phyloP scores from a whole-genome alignment of 2,888 invertebrate species.

The Nomada fabriciana region DNA sequence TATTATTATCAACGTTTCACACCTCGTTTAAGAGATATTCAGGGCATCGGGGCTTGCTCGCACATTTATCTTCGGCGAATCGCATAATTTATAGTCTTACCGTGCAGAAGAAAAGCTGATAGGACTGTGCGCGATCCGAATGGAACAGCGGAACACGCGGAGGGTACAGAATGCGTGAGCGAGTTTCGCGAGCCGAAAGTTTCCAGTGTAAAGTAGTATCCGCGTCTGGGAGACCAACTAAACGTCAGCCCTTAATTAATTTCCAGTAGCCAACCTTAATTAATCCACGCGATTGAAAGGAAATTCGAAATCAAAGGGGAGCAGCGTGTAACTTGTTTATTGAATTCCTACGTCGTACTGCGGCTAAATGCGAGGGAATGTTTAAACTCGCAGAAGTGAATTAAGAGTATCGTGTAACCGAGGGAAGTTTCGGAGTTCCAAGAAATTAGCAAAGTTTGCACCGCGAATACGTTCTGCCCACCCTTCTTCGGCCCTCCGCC shows the following conservation, averaged over 20 bases:
- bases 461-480: slow-evolving; percentile 30
- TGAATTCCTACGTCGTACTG: slow-evolving; percentile 70
- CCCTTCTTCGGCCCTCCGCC: not conserved
- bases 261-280: slow-evolving; percentile 51
- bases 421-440: slow-evolving; percentile 69
- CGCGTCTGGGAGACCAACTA: slow-evolving; percentile 1
- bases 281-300: slow-evolving; percentile 61
- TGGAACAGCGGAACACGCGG: not conserved
- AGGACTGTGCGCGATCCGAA: not conserved
- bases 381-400: slow-evolving; percentile 74
- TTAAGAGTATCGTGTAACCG: slow-evolving; percentile 76
- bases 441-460: slow-evolving; percentile 73
- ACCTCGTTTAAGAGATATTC: too few species aligned
- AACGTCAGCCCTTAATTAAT: slow-evolving; percentile 59
- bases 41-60: too few species aligned
- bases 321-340: slow-evolving; percentile 67
- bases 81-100: too few species aligned
- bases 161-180: slow-evolving; percentile 7
- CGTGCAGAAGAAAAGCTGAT: not conserved
- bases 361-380: slow-evolving; percentile 71
- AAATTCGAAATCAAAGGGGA: slow-evolving; percentile 57
- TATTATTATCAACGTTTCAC: too few species aligned
- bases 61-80: too few species aligned
- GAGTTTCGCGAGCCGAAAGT: slow-evolving; percentile 24
- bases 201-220: slow-evolving; percentile 21